A percentile compares a stretch with the other conserved stretches of the same genome.
Conservation (phyloP, 2,888 invertebrate species). For the Netelia fuscicornis region DNA sequence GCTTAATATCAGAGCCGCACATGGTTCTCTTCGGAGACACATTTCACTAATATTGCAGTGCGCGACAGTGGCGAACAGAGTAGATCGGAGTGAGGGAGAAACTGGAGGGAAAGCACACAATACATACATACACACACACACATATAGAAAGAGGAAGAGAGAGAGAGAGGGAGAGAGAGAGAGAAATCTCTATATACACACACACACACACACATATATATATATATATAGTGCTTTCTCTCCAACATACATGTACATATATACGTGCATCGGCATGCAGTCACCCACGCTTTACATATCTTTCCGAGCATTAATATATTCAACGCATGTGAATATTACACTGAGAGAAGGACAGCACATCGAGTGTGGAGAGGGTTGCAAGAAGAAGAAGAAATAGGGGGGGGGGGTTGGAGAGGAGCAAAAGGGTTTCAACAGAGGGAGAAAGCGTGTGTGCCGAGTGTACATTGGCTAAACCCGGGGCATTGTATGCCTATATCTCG, state of each 20-base stretch:
- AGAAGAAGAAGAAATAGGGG: slow-evolving; percentile 69
- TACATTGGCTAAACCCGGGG: slow-evolving; percentile 82
- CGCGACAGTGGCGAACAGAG: slow-evolving; percentile 23
- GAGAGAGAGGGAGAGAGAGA: too few relatives aligned
- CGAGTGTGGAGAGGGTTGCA: slow-evolving; percentile 66
- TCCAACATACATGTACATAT: background rate
- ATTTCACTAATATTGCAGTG: slow-evolving; percentile 83
- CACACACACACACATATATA: too few relatives aligned
- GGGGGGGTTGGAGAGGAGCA: slow-evolving; percentile 54
- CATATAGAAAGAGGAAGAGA: slow-evolving; percentile 29
- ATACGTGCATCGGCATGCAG: slow-evolving; percentile 68
- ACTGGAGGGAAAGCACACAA: slow-evolving; percentile 66
- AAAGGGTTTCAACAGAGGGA: slow-evolving; percentile 57
- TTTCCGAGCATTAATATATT: slow-evolving; percentile 84
- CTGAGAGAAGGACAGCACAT: slow-evolving; percentile 72
- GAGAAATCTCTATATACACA: too few relatives aligned
- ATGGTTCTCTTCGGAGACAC: slow-evolving; percentile 82
- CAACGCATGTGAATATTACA: slow-evolving; percentile 84
- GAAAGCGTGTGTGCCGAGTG: slow-evolving; percentile 64
- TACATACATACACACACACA: too few relatives aligned
- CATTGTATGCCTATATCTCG: slow-evolving; percentile 81
- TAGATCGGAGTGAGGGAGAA: slow-evolving; percentile 73
- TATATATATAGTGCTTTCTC: too few relatives aligned
- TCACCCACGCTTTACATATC: slow-evolving; percentile 80
- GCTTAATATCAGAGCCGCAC: slow-evolving; percentile 84